Conservation (phyloP, 2,888 invertebrate genomes). For the Gryllus longicercus region DNA sequence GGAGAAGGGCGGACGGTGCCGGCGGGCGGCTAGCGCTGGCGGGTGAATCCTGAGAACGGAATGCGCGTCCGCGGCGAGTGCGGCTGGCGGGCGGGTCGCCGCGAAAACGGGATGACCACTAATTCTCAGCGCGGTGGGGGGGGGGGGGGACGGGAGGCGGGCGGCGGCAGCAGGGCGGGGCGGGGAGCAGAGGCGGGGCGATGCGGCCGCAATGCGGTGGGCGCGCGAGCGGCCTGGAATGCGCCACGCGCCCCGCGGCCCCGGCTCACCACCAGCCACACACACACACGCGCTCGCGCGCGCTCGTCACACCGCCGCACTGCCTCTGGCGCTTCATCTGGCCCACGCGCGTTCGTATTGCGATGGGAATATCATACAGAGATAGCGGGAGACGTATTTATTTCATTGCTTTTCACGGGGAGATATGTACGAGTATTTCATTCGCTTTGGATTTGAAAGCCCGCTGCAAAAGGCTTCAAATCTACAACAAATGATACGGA, state of each 20-base stretch:
- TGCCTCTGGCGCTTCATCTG: no score
- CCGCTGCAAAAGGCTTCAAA: no score
- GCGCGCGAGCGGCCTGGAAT: not conserved
- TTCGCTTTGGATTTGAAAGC: no score
- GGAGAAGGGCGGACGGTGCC: not conserved
- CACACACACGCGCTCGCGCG: not conserved
- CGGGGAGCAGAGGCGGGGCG: not conserved
- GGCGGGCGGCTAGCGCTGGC: not conserved
- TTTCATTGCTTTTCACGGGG: no score
- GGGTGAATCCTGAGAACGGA: not conserved
- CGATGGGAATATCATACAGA: no score
- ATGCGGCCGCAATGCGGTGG: not conserved
- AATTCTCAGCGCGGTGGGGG: not conserved
- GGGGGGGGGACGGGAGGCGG: not conserved
- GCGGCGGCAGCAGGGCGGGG: not conserved
- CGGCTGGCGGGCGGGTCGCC: not conserved
- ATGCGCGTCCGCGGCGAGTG: not conserved
- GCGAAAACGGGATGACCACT: slow-evolving; percentile 8
- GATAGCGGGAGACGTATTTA: no score
- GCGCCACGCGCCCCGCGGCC: not conserved
- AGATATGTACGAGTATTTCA: no score
- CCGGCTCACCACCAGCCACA: not conserved
- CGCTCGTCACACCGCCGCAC: not conserved
- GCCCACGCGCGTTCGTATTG: no score
- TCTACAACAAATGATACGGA: no score